A percentile compares a stretch with the other conserved stretches of the same genome.
These are phyloP conservation scores for Hecatera dysodea DNA, from an alignment of 2,888 invertebrate species.

Conservation along the genomic window DNA sequence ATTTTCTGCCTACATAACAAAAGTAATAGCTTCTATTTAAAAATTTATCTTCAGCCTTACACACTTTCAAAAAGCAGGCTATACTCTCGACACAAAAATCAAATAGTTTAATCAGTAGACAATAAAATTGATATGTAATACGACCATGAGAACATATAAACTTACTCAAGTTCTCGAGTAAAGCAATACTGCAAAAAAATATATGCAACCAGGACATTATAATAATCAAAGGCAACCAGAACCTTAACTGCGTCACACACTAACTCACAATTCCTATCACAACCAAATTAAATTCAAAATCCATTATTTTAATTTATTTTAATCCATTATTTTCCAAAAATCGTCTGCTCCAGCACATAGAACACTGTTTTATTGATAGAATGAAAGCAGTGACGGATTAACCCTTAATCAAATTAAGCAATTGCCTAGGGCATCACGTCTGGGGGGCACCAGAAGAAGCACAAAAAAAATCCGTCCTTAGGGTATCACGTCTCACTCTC, in stretches of 20 bases:
- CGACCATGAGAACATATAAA: constrained; percentile 55
- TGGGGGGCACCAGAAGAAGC: too few relatives aligned
- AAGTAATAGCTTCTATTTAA: constrained; percentile 4
- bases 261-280: not conserved
- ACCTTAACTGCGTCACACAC: not conserved
- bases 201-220: too few relatives aligned
- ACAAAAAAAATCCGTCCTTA: too few relatives aligned
- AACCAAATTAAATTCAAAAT: not conserved
- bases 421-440: too few relatives aligned
- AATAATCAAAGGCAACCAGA: not conserved
- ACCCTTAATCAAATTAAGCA: too few relatives aligned
- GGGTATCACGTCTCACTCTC: too few relatives aligned
- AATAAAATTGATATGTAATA: constrained; percentile 68
- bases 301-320: not conserved
- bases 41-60: constrained; percentile 16
- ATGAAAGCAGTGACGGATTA: too few relatives aligned
- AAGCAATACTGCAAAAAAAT: constrained; percentile 29
- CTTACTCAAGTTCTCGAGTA: constrained; percentile 47
- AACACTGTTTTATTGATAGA: too few relatives aligned
- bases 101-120: constrained; percentile 39
- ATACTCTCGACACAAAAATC: constrained; percentile 54
- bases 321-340: too few relatives aligned
- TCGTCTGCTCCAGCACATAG: too few relatives aligned
- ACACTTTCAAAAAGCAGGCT: constrained; percentile 24
- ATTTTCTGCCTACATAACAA: constrained; percentile 2